Evolutionary conservation across 2,888 invertebrate species (phyloP), one percentile per base, ranked within the genome.

Genomic region (Hyles lineata): DNA sequence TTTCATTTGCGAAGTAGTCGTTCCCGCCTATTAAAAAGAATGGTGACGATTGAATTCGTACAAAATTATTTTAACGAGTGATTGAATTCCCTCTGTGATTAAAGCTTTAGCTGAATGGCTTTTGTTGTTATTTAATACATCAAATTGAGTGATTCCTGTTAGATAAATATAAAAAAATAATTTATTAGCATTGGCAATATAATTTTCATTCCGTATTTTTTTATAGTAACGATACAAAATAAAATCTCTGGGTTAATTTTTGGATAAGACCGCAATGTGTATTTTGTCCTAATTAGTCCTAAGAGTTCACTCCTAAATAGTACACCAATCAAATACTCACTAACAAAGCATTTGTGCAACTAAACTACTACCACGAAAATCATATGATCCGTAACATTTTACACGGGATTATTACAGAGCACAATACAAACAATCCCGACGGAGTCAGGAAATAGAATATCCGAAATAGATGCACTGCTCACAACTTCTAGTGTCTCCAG

Each of bases 11-110:
- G 76, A 79, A 79, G 75, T 79, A 80, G 75, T 77, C 77, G 75
- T 74, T 76, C 63, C 72, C 72, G 62, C 71, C 72, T 74, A 76
- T 79, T 81, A 77, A 81, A 77, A 81, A 80, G 76, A 80, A 82
- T 80, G 78, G 77, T 78, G 78, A 73, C 78, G 78, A 84, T 79
- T 81, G 78, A 80, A 80, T 79, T 81, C 79, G 77, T 78, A 79
- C 75, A 72, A 76, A 80, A 79, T 81, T 79, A 83, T 80, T 71
- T 61, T 61, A 69, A 72, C 35, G 21, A 73, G 58, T 70, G 70
- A 70, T 55, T 70, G 15, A 70, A 59, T 70, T 67, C 11, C 1
- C 5, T 23, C 21, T 50, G 23, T 43, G 15, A 67, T 67, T 67
- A 50, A 50, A 23, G 67, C 2, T 43, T 43, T 21, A 15, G 11